phyloP scores from a whole-genome alignment of 2,113 vertebrate species.

The Tautogolabrus adspersus region DNA sequence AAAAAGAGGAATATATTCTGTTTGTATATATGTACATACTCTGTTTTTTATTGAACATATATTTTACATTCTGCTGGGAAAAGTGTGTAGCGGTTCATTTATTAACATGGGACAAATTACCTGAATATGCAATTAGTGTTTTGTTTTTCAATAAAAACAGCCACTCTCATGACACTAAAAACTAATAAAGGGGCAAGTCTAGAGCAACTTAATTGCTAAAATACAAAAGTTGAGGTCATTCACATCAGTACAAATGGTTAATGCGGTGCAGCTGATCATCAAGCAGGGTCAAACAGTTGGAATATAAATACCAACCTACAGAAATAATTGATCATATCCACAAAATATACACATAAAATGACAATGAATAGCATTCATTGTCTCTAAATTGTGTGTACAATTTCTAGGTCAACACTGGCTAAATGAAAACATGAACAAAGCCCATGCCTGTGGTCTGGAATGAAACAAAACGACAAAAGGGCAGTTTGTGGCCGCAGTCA shows the following conservation, averaged over 20 bases:
- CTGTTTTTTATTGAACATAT: constrained; percentile 70
- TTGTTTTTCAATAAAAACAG: constrained; percentile 43
- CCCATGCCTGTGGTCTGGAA: constrained; percentile 40
- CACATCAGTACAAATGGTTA: constrained; percentile 33
- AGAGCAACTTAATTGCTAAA: constrained; percentile 17
- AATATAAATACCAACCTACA: constrained; percentile 52
- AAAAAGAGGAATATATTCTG: constrained; percentile 5
- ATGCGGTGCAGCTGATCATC: constrained; percentile 40
- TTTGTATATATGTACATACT: constrained; percentile 48
- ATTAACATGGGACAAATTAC: constrained; percentile 40
- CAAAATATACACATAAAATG: constrained; percentile 61
- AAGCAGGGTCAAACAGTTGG: constrained; percentile 49
- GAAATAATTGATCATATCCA: constrained; percentile 55
- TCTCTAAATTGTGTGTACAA: constrained; percentile 46
- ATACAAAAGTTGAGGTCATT: constrained; percentile 45
- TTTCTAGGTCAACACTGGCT: constrained; percentile 14
- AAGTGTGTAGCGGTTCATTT: constrained; percentile 35
- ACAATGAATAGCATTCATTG: constrained; percentile 52
- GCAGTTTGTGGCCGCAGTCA: constrained; percentile 36
- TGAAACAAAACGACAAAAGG: constrained; percentile 26
- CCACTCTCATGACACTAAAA: constrained; percentile 30
- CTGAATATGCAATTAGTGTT: constrained; percentile 50
- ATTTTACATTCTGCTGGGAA: constrained; percentile 63
- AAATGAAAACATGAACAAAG: constrained; percentile 36
- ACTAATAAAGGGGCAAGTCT: constrained; percentile 33